Conservation (phyloP, 2,797 vertebrate genomes). For the Alcedo atthis region DNA sequence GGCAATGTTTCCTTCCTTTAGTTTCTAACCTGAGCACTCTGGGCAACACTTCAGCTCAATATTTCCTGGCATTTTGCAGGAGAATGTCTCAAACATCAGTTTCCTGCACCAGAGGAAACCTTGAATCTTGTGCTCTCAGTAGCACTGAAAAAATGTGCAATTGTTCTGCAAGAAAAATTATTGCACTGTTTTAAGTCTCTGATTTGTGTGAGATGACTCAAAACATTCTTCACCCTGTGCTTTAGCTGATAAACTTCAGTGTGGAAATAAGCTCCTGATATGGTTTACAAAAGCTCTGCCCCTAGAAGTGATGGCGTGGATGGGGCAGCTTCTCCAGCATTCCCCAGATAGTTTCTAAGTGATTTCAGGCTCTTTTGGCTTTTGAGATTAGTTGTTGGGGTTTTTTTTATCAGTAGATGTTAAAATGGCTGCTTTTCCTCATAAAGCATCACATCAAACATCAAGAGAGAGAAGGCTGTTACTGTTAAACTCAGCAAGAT, state of each 20-base stretch:
- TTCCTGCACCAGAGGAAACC: background rate
- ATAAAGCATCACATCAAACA: background rate
- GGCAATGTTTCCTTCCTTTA: background rate
- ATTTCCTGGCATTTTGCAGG: background rate
- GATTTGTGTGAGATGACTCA: background rate
- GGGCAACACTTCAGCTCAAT: background rate
- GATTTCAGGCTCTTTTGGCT: conserved; percentile 50
- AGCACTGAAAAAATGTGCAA: background rate
- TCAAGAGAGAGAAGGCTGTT: background rate
- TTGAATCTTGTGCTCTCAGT: background rate
- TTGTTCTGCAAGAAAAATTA: background rate
- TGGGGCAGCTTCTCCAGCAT: conserved; percentile 30
- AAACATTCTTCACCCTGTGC: background rate
- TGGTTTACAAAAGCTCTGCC: background rate
- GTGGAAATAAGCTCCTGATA: background rate
- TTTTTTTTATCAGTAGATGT: conserved; percentile 8
- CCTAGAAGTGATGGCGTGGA: background rate
- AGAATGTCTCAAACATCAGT: background rate
- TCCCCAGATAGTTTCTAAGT: conserved; percentile 41
- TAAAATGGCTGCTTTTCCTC: conserved; percentile 42
- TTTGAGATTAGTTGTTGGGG: background rate
- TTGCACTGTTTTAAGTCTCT: background rate
- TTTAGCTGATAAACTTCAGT: background rate
- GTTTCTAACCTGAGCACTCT: background rate
- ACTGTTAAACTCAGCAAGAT: background rate